Evolutionary conservation across 2,113 vertebrate genomes (phyloP).

Genomic region (Barbus barbus): DNA sequence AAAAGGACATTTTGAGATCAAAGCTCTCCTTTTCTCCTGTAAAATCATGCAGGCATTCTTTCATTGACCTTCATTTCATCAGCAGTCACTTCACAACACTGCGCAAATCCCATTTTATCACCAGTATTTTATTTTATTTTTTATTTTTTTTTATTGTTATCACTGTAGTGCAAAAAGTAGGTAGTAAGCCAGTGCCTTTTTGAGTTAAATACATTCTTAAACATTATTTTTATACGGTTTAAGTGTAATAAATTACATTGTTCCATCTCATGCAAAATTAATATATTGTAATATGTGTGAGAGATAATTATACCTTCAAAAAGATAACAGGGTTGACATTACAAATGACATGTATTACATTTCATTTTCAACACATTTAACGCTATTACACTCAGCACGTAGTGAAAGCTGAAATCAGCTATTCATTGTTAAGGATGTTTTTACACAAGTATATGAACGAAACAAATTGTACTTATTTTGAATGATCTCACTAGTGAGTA

Average conservation of each 20-base stretch:
- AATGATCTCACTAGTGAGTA: neutral
- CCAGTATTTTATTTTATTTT: too few species aligned
- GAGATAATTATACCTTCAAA: neutral
- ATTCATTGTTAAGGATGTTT: neutral
- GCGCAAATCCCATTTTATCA: neutral
- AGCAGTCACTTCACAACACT: neutral
- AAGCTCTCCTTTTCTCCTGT: slow-evolving; percentile 8
- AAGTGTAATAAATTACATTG: neutral
- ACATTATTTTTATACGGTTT: neutral
- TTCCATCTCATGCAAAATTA: neutral
- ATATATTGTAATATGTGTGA: neutral
- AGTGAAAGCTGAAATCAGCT: neutral
- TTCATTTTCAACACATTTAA: neutral
- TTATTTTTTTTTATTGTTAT: neutral
- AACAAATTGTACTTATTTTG: neutral
- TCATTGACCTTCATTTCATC: slow-evolving; percentile 22
- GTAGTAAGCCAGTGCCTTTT: neutral
- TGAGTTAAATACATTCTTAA: neutral
- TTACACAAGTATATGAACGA: neutral
- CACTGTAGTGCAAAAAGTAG: neutral
- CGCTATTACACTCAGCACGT: neutral
- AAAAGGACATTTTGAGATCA: slow-evolving; percentile 44
- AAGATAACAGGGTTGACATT: neutral
- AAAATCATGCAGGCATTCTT: slow-evolving; percentile 15
- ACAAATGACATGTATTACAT: neutral